Conservation (phyloP, 2,113 vertebrate genomes). For the Halichoeres trimaculatus region DNA sequence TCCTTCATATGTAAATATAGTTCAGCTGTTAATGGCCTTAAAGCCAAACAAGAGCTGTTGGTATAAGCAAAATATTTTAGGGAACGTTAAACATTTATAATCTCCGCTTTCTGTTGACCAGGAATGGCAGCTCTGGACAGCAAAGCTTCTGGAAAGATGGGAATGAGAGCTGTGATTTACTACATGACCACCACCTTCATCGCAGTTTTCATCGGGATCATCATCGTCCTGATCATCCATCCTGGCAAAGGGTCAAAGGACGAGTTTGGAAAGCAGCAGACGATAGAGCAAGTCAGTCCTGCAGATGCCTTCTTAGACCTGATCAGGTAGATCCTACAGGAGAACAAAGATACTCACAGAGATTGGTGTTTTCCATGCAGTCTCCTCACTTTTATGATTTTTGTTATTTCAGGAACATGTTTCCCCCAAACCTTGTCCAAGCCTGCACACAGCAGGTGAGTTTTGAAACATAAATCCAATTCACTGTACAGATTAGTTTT, state of each 20-base stretch:
- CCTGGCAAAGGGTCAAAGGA: slow-evolving; percentile 96
- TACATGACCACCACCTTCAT: slow-evolving; percentile 98
- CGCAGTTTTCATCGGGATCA: slow-evolving; percentile 94
- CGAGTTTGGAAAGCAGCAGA: slow-evolving; percentile 95
- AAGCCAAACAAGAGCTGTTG: too few relatives aligned
- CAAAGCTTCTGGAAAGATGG: slow-evolving; percentile 98
- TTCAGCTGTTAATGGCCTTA: too few relatives aligned
- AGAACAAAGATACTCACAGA: background rate
- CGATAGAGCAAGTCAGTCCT: slow-evolving; percentile 92
- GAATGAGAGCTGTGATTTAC: slow-evolving; percentile 94
- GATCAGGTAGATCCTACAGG: slow-evolving; percentile 86
- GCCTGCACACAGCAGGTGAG: slow-evolving; percentile 98
- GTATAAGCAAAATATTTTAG: too few relatives aligned
- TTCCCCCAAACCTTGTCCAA: slow-evolving; percentile 97
- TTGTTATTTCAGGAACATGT: slow-evolving; percentile 94
- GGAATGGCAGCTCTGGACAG: slow-evolving; percentile 98
- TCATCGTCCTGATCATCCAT: slow-evolving; percentile 97
- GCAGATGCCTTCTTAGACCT: slow-evolving; percentile 97
- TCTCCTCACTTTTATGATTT: background rate
- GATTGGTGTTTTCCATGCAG: background rate
- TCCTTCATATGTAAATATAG: too few relatives aligned
- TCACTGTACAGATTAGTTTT: too few relatives aligned
- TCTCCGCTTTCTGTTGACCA: slow-evolving; percentile 55
- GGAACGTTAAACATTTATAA: too few relatives aligned
- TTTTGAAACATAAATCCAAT: slow-evolving; percentile 3